These are phyloP conservation scores for Thamnophis sirtalis DNA, from an alignment of 2,113 vertebrate genomes.

Conservation along the genomic window DNA sequence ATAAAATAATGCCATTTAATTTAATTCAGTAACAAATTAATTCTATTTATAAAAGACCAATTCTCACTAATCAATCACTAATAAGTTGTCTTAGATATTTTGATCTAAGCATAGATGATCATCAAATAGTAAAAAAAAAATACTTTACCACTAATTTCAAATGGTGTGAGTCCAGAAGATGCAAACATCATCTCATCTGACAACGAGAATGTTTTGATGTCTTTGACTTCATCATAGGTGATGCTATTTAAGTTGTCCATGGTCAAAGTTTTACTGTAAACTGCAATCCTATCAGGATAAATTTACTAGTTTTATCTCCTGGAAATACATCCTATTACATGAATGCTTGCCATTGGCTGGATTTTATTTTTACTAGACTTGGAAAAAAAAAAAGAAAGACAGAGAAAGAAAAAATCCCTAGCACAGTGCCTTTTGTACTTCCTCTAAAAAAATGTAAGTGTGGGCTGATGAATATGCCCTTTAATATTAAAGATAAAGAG, in stretches of 20 bases:
- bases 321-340: conserved; percentile 37
- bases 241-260: conserved; percentile 46
- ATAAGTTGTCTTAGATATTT: not conserved
- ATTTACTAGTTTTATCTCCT: conserved; percentile 21
- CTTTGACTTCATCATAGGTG: conserved; percentile 21
- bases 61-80: not conserved
- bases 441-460: conserved; percentile 46
- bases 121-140: not conserved
- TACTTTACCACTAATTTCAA: conserved; percentile 71
- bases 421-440: conserved; percentile 50
- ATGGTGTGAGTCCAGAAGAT: conserved; percentile 48
- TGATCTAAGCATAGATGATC: not conserved
- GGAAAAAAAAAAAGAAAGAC: conserved; percentile 29
- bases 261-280: conserved; percentile 39
- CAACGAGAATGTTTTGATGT: conserved; percentile 11
- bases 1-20: conserved; percentile 33
- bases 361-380: conserved; percentile 49
- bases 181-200: conserved; percentile 49
- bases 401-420: conserved; percentile 14
- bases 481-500: accelerated
- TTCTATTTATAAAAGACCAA: conserved; percentile 23
- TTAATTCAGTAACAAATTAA: conserved; percentile 11
- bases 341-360: conserved; percentile 55
- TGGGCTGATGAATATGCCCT: conserved; percentile 14
- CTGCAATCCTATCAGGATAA: conserved; percentile 32